Conservation (phyloP, 2,888 invertebrate genomes). For the Volucella inanis region DNA sequence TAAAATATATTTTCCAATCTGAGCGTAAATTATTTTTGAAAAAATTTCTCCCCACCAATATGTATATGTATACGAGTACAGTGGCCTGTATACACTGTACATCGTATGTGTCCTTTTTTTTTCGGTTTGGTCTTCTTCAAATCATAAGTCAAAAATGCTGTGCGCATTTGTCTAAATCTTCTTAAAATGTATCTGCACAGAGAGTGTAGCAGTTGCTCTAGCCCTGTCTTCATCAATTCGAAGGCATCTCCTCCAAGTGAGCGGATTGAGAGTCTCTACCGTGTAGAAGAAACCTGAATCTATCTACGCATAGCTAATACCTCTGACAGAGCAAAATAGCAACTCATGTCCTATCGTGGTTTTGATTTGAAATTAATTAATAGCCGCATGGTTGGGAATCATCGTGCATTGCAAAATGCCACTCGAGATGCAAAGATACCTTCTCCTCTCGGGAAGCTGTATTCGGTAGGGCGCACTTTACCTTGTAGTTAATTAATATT, state of each 20-base stretch:
- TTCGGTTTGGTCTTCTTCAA: conserved; percentile 21
- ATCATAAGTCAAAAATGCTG: conserved; percentile 50
- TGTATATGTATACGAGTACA: background rate
- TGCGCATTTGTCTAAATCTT: conserved; percentile 60
- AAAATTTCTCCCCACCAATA: conserved; percentile 38
- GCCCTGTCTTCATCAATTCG: conserved; percentile 46
- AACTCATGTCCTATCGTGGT: conserved; percentile 63
- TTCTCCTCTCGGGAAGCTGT: conserved; percentile 3
- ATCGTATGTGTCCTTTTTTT: conserved; percentile 15
- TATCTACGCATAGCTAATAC: conserved; percentile 9
- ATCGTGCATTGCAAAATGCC: conserved; percentile 63
- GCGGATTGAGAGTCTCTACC: background rate
- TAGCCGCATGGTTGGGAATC: conserved; percentile 72
- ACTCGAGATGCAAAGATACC: conserved; percentile 42
- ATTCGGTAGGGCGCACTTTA: conserved; percentile 52
- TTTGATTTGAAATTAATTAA: conserved; percentile 75
- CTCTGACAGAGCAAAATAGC: conserved; percentile 60
- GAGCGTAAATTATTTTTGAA: conserved; percentile 42
- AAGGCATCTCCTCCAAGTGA: conserved; percentile 11
- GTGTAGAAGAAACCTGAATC: background rate
- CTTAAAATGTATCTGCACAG: conserved; percentile 23
- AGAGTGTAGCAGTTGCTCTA: conserved; percentile 48
- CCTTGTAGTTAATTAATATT: conserved; percentile 67
- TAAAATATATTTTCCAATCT: conserved; percentile 33
- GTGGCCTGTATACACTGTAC: no score